Evolutionary conservation across 92 coral and sea anemone species (phyloP), one percentile per base, ranked within the genome.

Genomic region (Paramuricea clavata): DNA sequence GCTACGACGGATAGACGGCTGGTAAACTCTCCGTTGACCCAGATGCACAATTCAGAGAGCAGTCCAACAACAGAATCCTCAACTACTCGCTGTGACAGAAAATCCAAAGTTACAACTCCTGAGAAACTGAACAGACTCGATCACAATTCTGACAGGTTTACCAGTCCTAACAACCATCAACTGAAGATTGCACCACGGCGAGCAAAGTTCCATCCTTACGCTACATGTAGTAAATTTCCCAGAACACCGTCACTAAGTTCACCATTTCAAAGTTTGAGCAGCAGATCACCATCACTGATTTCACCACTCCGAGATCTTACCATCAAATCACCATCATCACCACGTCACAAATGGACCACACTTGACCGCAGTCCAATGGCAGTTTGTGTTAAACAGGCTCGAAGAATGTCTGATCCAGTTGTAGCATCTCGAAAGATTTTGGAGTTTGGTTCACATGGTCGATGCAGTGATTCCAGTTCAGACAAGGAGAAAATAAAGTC

Each of bases 231-330:
- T 21, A 34, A 52, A 8, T 43, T 26, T 33, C 27, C 41, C 3
- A 50, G 15, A 26, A 76, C 68, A 15, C 82, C 67, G 49, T 52
- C 82, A 19, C 23, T 49, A 1, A 8, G 5, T 11, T 74, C 81
- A 31, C 81, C 81, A 25, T 44, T 49, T 21, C 79, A 73, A 39
- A 47, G 52, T 15, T 12, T 23, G 11, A 54, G 21, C 11, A 19
- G 11, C 16, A 50, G 27, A 13, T 25, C 82, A 25, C 81, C 81
- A 50, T 50, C 82, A 19, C 30, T 79, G 31, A 34, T 17, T 41
- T 61, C 84, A 23, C 73, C 84, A 21, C 35, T 79, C 6, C 84
- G 44, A 34, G 84, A 30, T 60, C 84, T 79, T 42, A 5, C 72
- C 21, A 34, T 79, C 11, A 27, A 11, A 6, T 35, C 73, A 16